Percentiles rank a stretch among this genome's conserved stretches.
phyloP scores from a whole-genome alignment of 1,140 invertebrate species.

The Eumaeus atala region DNA sequence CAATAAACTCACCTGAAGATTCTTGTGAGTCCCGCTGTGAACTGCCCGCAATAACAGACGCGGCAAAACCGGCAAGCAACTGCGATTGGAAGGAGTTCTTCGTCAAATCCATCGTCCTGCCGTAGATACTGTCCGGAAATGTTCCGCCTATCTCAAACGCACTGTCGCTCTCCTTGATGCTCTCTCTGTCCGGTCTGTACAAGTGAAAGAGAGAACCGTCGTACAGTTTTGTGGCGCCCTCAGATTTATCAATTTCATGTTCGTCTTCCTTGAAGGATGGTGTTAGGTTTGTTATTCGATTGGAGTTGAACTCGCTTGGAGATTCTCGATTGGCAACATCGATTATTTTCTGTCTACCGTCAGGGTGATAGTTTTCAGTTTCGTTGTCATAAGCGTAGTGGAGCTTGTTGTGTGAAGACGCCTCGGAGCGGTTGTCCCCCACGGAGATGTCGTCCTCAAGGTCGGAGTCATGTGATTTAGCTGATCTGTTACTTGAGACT shows the following conservation, averaged over 20 bases:
- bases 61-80: slow-evolving; percentile 62
- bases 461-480: slow-evolving; percentile 45
- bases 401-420: slow-evolving; percentile 48
- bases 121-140: slow-evolving; percentile 57
- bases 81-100: slow-evolving; percentile 66
- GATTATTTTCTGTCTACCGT: slow-evolving; percentile 28
- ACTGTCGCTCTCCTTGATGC: slow-evolving; percentile 41
- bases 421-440: slow-evolving; percentile 60
- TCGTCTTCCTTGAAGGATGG: slow-evolving; percentile 61
- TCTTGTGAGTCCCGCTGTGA: slow-evolving; percentile 59
- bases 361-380: slow-evolving; percentile 26
- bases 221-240: slow-evolving; percentile 55
- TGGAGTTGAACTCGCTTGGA: slow-evolving; percentile 43
- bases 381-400: slow-evolving; percentile 26
- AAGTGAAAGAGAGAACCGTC: slow-evolving; percentile 60
- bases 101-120: slow-evolving; percentile 60
- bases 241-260: slow-evolving; percentile 46
- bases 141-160: slow-evolving; percentile 40
- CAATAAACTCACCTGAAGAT: slow-evolving; percentile 33
- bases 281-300: slow-evolving; percentile 45
- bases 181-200: slow-evolving; percentile 53
- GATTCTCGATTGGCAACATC: slow-evolving; percentile 38
- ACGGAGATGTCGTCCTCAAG: slow-evolving; percentile 65
- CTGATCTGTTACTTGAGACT: slow-evolving; percentile 28
- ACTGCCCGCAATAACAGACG: slow-evolving; percentile 54